Conservation (phyloP, 2,888 invertebrate species). For the Trichogramma evanescens region DNA sequence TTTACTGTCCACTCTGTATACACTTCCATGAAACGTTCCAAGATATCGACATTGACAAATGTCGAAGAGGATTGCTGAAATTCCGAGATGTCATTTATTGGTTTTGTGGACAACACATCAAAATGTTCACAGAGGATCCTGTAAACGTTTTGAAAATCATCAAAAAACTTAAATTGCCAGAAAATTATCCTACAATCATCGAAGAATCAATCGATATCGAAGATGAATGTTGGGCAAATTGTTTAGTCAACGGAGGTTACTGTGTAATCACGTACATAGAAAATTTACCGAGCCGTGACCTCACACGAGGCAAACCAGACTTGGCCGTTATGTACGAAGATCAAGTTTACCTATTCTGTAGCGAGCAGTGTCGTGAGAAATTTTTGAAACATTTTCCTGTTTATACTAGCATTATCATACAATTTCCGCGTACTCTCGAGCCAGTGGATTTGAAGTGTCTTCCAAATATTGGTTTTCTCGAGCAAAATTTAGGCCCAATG, state of each 20-base stretch:
- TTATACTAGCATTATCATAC: constrained; percentile 50
- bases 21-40: constrained; percentile 35
- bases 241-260: constrained; percentile 52
- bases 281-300: constrained; percentile 49
- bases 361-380: constrained; percentile 48
- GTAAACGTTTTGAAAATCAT: constrained; percentile 44
- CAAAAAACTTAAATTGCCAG: constrained; percentile 45
- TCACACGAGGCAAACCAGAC: constrained; percentile 47
- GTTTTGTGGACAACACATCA: constrained; percentile 54
- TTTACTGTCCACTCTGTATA: constrained; percentile 58
- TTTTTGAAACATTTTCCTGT: constrained; percentile 52
- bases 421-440: constrained; percentile 38
- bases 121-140: constrained; percentile 49
- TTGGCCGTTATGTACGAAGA: constrained; percentile 51
- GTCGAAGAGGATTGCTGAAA: constrained; percentile 52
- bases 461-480: constrained; percentile 56
- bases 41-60: constrained; percentile 22
- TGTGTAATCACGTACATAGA: constrained; percentile 59
- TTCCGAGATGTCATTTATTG: constrained; percentile 55
- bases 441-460: constrained; percentile 48
- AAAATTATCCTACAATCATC: constrained; percentile 47
- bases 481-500: constrained; percentile 54
- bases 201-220: constrained; percentile 40
- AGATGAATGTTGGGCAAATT: constrained; percentile 40
- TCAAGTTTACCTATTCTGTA: constrained; percentile 55